Evolutionary conservation across 1,140 invertebrate genomes (phyloP), one percentile per base, ranked within the genome.

Genomic region (Coenobita brevimanus): DNA sequence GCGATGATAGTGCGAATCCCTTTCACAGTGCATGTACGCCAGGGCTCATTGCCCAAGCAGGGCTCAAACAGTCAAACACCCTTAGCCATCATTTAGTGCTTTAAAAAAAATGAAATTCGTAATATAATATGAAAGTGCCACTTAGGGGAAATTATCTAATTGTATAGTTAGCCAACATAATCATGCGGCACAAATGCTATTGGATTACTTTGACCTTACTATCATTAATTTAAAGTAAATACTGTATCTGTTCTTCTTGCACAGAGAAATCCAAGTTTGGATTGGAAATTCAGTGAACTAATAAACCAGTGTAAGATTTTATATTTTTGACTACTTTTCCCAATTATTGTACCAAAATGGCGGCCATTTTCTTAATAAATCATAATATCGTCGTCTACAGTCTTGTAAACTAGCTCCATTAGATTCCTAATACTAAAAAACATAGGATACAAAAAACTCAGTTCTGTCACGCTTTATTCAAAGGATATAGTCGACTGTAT

Each of bases 1-100:
- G 64, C 24, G 64, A 69, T 69, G 64, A 69, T 69, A 13, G 64
- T 69, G 2, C 33, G 24, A 69, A 69, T 69, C 1, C 1, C 64
- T 69, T 69, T 1, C n/a, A 69, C 64, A 69, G n/a, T 69, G 64
- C 4, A 69, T 69, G n/a, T 69, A 69, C 24, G 64, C 64, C n/a
- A n/a, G n/a, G n/a, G n/a, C n/a, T n/a, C n/a, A n/a, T n/a, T n/a
- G n/a, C n/a, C n/a, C n/a, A n/a, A n/a, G n/a, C 64, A 69, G 2
- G 1, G 64, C 24, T 69, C 64, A 69, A 13, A 69, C 1, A 69
- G n/a, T n/a, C 64, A 69, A 69, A 69, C 24, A 69, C 24, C 0
- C 33, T 69, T 24, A 69, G 64, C 64, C 64, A 2, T 69, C 13
- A 21, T 69, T 13, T 17, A 24, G 64, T 69, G n/a, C n/a, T 24